These are phyloP conservation scores for Labeo rohita DNA, from an alignment of 2,113 vertebrate genomes.

Conservation along the genomic window DNA sequence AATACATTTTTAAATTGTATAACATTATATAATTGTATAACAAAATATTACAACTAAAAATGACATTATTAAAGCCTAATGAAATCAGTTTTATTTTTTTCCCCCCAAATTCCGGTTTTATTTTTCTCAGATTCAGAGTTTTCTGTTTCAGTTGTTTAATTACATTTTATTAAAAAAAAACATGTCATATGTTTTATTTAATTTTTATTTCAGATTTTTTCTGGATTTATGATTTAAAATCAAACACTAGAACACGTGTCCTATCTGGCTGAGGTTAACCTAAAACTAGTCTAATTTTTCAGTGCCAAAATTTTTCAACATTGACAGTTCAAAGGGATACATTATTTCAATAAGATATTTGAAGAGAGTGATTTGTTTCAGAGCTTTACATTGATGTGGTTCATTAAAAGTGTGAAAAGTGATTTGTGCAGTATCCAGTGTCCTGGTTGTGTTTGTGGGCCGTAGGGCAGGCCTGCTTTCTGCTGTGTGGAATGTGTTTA, in stretches of 20 bases:
- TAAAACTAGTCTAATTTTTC: background rate
- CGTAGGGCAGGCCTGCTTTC: slow-evolving; percentile 44
- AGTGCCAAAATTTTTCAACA: background rate
- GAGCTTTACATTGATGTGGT: slow-evolving; percentile 14
- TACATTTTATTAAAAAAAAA: no score
- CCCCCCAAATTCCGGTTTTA: no score
- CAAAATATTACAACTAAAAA: no score
- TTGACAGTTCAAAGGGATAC: background rate
- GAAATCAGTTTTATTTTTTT: no score
- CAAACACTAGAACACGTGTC: background rate
- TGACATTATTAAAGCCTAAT: no score
- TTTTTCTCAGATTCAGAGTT: no score
- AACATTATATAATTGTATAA: no score
- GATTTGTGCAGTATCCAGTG: slow-evolving; percentile 39
- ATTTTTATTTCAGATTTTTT: background rate
- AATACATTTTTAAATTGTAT: no score
- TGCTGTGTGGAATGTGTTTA: slow-evolving; percentile 61
- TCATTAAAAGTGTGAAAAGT: slow-evolving; percentile 27
- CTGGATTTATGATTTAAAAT: background rate
- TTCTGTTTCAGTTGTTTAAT: no score
- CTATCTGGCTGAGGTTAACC: background rate
- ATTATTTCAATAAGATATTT: background rate
- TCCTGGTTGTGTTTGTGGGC: slow-evolving; percentile 6
- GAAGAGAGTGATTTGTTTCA: slow-evolving; percentile 1
- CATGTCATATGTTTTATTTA: no score